These are phyloP conservation scores for Hyposmocoma kahamanoa DNA, from an alignment of 1,140 invertebrate species.

Conservation along the genomic window DNA sequence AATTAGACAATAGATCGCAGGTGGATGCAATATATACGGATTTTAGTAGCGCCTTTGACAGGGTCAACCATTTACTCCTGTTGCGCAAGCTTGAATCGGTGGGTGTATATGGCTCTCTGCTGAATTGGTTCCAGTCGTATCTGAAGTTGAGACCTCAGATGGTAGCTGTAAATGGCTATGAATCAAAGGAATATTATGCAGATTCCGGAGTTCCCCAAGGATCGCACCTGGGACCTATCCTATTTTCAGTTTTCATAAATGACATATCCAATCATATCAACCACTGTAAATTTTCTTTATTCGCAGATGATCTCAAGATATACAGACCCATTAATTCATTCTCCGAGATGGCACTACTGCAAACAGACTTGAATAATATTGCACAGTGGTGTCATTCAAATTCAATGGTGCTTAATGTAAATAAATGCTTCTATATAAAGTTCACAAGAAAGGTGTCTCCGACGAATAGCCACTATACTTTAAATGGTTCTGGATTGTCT, in stretches of 20 bases:
- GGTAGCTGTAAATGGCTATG: conserved; percentile 11
- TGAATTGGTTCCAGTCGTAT: background rate
- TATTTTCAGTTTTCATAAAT: conserved; percentile 35
- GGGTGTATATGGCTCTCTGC: background rate
- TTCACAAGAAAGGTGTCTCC: background rate
- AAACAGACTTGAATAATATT: background rate
- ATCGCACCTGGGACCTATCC: conserved; percentile 31
- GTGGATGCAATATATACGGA: background rate
- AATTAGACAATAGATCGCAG: background rate
- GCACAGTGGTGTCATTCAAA: background rate
- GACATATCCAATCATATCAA: conserved; percentile 12
- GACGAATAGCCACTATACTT: background rate
- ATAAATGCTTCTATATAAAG: background rate
- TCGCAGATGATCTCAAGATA: conserved; percentile 15
- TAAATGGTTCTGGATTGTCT: background rate
- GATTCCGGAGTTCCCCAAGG: conserved; percentile 38
- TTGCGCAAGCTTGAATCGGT: background rate
- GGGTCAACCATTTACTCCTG: background rate
- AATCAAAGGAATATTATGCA: conserved; percentile 13
- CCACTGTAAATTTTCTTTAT: conserved; percentile 5
- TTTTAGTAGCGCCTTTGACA: background rate
- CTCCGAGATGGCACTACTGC: background rate
- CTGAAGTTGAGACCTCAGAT: background rate
- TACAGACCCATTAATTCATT: background rate
- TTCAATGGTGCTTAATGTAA: background rate